These are phyloP conservation scores for Lepidocolaptes lacrymiger DNA, from an alignment of 2,797 vertebrate species.

Conservation along the genomic window DNA sequence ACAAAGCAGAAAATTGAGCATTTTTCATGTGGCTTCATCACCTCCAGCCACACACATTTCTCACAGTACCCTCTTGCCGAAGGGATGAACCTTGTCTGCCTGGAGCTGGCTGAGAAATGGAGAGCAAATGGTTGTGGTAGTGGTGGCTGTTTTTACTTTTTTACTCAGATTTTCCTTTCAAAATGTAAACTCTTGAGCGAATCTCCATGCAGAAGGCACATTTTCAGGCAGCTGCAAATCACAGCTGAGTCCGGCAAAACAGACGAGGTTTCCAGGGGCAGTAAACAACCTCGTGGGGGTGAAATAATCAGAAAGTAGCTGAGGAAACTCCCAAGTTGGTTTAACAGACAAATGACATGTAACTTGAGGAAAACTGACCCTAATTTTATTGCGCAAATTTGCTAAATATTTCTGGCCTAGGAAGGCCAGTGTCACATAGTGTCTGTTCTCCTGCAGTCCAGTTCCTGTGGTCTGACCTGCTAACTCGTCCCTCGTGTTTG, in stretches of 20 bases:
- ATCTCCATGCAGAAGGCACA: not conserved
- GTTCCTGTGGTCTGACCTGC: not conserved
- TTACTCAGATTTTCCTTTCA: not conserved
- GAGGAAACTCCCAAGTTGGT: not conserved
- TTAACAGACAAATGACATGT: not conserved
- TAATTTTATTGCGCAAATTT: not conserved
- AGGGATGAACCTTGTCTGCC: not conserved
- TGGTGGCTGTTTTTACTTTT: not conserved
- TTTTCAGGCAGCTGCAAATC: not conserved
- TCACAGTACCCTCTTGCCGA: not conserved
- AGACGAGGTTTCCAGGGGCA: not conserved
- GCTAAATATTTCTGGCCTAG: not conserved
- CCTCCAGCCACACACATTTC: not conserved
- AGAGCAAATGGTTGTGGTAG: not conserved
- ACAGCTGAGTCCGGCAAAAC: rapidly evolving
- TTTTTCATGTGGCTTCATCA: not conserved
- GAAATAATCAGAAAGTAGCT: not conserved
- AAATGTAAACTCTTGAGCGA: not conserved
- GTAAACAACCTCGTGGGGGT: not conserved
- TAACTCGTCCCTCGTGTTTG: not conserved
- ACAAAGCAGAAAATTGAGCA: not conserved
- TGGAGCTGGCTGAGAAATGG: not conserved
- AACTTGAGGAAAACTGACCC: not conserved
- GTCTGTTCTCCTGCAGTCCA: not conserved
- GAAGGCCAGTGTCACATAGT: not conserved